phyloP scores from a whole-genome alignment of 2,113 vertebrate genomes.

The Poicephalus meyeri region DNA sequence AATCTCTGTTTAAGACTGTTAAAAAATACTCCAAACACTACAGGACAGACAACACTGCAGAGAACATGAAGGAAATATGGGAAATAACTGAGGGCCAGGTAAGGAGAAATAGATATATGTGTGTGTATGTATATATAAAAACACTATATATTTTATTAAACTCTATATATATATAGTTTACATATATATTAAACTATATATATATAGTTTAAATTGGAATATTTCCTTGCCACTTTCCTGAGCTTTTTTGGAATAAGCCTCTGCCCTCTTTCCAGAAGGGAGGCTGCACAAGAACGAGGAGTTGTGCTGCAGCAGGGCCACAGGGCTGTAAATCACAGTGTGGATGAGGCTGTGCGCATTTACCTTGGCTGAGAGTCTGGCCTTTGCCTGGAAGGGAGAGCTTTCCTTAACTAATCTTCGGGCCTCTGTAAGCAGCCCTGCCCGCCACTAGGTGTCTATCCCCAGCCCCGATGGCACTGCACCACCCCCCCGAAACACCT shows the following conservation, averaged over 20 bases:
- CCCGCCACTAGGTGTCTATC: background rate
- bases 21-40: background rate
- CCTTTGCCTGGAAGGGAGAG: background rate
- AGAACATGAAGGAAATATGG: background rate
- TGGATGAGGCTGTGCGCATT: rapidly evolving
- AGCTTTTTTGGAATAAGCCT: background rate
- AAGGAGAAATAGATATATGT: background rate
- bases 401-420: background rate
- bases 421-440: background rate
- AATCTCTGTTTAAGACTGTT: background rate
- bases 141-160: too few species aligned
- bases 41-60: background rate
- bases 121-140: background rate
- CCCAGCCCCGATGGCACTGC: background rate
- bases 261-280: background rate
- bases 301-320: background rate
- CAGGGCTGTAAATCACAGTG: background rate
- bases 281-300: background rate
- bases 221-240: background rate
- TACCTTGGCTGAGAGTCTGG: background rate
- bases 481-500: background rate
- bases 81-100: background rate
- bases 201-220: background rate
- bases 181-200: background rate
- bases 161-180: background rate